Base-by-base conservation (phyloP, 2,888 invertebrate genomes). In the Limulus polyphemus region DNA sequence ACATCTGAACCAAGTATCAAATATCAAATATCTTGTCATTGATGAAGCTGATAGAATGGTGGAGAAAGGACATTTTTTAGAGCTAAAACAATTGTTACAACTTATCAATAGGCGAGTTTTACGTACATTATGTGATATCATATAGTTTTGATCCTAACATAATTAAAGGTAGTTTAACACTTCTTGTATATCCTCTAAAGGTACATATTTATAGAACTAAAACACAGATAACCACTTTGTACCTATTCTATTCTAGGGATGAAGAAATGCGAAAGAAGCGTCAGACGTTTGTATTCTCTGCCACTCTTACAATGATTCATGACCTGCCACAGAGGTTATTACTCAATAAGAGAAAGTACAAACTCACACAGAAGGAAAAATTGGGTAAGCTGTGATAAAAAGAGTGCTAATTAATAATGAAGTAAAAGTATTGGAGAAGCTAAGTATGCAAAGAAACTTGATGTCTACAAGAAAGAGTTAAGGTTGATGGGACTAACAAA, bases 41-140 rank as follows among this genome's bases (percentile, higher is more conserved):
- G 99, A 99, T 76, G 99, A 99, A 80, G 97, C 98, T 0, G 99
- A 99, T 77, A 83, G 99, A 64, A 98, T 99, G 98, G 79, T 98
- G 14, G 98, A 99, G 75, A 86, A 85, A 75, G 93, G 93, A 0
- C 98, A 99, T 75, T 99, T 98, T 75, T 86, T 89, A 68, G 98
- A 99, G 77, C 76, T 99, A 2, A 83, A 87, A 32, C 82, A 85
- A 13, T 77, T 99, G 51, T 75, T 99, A 7, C 87, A 88, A 68
- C 78, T 84, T 0, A 79, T 98, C 10, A 94, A 97, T 59, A 57
- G 52, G 61, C 62, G 61, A 61, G 14, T 52, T 46, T n/a, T 32
- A 32, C 7, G 32, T 32, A 2, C 0, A 32, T 32, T 5, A 3
- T 32, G 0, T 32, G 5, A 32, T 32, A 32, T 32, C 32, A 32